A percentile compares a stretch with the other conserved stretches of the same genome.
These are phyloP conservation scores for Caranx ignobilis DNA, from an alignment of 2,113 vertebrate species.

Conservation along the genomic window DNA sequence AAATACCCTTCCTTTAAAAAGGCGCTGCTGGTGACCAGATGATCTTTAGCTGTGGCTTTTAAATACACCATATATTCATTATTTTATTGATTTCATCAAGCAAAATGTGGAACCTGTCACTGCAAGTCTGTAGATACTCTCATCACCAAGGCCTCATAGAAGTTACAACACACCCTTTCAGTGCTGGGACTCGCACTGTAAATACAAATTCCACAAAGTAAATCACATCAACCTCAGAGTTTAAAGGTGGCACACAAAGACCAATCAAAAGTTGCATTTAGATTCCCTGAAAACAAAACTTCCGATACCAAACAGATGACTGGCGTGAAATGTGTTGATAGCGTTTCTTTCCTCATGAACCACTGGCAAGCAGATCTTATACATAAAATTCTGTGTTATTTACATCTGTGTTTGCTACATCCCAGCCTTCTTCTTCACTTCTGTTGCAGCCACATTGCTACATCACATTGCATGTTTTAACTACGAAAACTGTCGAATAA, in stretches of 20 bases:
- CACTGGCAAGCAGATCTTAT: neutral
- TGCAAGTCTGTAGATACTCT: neutral
- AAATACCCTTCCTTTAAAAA: slow-evolving; percentile 1
- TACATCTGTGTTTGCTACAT: neutral
- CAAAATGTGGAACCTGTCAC: neutral
- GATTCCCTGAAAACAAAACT: no score
- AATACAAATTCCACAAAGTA: neutral
- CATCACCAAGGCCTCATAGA: neutral
- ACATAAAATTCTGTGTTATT: neutral
- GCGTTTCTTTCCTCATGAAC: slow-evolving; percentile 5
- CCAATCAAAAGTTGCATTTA: neutral
- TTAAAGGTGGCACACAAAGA: neutral
- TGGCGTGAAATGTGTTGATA: neutral
- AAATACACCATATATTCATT: neutral
- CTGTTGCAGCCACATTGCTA: no score
- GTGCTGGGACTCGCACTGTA: neutral
- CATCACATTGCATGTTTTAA: no score
- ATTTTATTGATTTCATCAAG: neutral
- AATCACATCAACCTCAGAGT: neutral
- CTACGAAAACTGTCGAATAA: no score
- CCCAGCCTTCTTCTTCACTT: neutral
- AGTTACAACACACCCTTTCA: neutral
- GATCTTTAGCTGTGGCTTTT: neutral
- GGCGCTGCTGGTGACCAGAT: neutral
- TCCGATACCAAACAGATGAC: no score